Evolutionary conservation across 1,140 invertebrate genomes (phyloP).

Genomic region (Drosophila lowei): DNA sequence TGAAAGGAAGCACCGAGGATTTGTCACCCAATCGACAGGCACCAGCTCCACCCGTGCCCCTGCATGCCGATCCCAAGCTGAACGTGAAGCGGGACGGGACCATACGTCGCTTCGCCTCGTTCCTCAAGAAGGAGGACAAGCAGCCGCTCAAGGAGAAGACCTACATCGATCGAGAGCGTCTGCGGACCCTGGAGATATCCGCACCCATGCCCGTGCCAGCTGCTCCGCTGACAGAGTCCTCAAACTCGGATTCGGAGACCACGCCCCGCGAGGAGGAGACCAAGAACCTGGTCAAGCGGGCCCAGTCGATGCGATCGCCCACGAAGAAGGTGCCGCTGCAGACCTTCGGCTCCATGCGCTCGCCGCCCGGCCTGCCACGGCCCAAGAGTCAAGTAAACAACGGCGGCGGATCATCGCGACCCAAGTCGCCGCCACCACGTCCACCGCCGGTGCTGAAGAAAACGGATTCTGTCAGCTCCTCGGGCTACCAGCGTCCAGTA

Average conservation of each 20-base stretch:
- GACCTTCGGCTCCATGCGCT: conserved; percentile 91
- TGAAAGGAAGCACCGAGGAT: conserved; percentile 85
- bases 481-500: conserved; percentile 82
- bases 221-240: conserved; percentile 62
- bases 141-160: conserved; percentile 86
- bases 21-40: conserved; percentile 82
- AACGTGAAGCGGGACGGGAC: conserved; percentile 85
- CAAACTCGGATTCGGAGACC: conserved; percentile 78
- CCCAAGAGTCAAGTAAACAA: conserved; percentile 86
- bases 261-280: conserved; percentile 76
- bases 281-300: conserved; percentile 85
- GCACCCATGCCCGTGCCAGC: conserved; percentile 86
- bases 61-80: conserved; percentile 82
- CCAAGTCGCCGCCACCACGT: conserved; percentile 87
- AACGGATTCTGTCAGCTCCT: conserved; percentile 72
- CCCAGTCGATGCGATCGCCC: conserved; percentile 90
- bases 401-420: conserved; percentile 84
- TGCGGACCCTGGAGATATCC: conserved; percentile 91
- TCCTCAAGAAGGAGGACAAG: conserved; percentile 88
- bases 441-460: conserved; percentile 83
- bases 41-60: conserved; percentile 72
- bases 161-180: conserved; percentile 87
- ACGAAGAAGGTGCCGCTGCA: conserved; percentile 85
- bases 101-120: conserved; percentile 90
- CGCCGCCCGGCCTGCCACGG: conserved; percentile 85